A percentile compares a stretch with the other conserved stretches of the same genome.
Evolutionary conservation across 2,113 vertebrate genomes (phyloP).

Genomic region (Zapus hudsonius): DNA sequence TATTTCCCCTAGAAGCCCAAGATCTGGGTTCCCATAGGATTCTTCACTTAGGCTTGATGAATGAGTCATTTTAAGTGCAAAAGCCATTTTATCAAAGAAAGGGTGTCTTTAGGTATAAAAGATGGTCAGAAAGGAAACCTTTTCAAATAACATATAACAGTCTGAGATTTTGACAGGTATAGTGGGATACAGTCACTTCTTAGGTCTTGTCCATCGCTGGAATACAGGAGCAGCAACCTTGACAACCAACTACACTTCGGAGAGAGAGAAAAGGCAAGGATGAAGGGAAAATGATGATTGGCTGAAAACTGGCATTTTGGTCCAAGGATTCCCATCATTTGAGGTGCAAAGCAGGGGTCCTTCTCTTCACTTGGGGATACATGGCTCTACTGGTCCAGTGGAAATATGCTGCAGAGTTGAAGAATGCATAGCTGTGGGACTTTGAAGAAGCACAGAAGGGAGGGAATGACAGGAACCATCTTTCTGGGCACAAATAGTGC

Average conservation of each 20-base stretch:
- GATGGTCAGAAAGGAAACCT: conserved; percentile 38
- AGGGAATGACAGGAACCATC: not conserved
- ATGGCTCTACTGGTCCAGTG: not conserved
- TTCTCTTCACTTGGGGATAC: not conserved
- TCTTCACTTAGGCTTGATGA: not conserved
- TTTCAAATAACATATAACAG: not conserved
- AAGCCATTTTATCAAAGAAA: conserved; percentile 45
- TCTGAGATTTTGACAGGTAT: not conserved
- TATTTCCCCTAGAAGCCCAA: no score
- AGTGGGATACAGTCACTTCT: not conserved
- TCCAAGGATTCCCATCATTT: not conserved
- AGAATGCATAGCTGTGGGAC: not conserved
- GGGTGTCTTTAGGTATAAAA: conserved; percentile 35
- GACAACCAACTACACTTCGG: not conserved
- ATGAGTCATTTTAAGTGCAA: conserved; percentile 44
- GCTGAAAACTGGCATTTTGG: not conserved
- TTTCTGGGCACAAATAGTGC: not conserved
- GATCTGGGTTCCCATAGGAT: no score
- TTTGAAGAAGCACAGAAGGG: not conserved
- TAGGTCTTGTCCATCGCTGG: not conserved
- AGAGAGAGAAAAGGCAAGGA: not conserved
- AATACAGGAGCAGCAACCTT: not conserved
- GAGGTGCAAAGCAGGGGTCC: not conserved
- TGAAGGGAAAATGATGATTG: not conserved
- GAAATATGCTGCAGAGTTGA: not conserved